These are phyloP conservation scores for Liodrosophila aerea DNA, from an alignment of 2,888 invertebrate species.

Conservation along the genomic window DNA sequence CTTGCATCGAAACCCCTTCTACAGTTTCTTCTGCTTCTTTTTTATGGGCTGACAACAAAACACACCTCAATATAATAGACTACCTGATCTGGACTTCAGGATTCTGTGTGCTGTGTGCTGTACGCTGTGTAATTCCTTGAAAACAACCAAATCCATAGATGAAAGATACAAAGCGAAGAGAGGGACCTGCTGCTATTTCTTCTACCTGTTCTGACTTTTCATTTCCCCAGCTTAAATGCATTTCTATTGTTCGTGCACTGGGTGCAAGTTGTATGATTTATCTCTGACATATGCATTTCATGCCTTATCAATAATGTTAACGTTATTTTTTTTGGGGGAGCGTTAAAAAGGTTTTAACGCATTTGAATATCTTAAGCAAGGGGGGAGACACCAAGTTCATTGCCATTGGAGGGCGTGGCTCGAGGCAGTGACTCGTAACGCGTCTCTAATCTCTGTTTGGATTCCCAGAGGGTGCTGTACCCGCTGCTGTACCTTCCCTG, in stretches of 20 bases:
- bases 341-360: constrained; percentile 31
- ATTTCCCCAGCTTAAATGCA: constrained; percentile 11
- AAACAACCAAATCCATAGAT: constrained; percentile 10
- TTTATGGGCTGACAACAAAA: constrained; percentile 40
- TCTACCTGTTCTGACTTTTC: constrained; percentile 13
- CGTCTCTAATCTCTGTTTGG: not conserved
- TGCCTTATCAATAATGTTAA: constrained; percentile 50
- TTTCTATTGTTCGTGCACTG: constrained; percentile 28
- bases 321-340: not conserved
- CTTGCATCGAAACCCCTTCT: constrained; percentile 21
- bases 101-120: constrained; percentile 57
- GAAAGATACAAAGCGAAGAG: constrained; percentile 17
- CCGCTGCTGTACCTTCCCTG: too few species aligned
- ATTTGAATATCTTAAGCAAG: constrained; percentile 58
- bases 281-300: constrained; percentile 65
- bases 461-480: not conserved
- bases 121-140: constrained; percentile 59
- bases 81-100: constrained; percentile 53
- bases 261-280: constrained; percentile 55
- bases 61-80: constrained; percentile 39
- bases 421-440: constrained; percentile 30
- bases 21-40: not conserved
- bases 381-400: constrained; percentile 50
- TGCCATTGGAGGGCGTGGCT: constrained; percentile 51
- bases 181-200: constrained; percentile 9